These are phyloP conservation scores for Drosophila mulleri DNA, from an alignment of 2,888 invertebrate species.

Conservation along the genomic window DNA sequence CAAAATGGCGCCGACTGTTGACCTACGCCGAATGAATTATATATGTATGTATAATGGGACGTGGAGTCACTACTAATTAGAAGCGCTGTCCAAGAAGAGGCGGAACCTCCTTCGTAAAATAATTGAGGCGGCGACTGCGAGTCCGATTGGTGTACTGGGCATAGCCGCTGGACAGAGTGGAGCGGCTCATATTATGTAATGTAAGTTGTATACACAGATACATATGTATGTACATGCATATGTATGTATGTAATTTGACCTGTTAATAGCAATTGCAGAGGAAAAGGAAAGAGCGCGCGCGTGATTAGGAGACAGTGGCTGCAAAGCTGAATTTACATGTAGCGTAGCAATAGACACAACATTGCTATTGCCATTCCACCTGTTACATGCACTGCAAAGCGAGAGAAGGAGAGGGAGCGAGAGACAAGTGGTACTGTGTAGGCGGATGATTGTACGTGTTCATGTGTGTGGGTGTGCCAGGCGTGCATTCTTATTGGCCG, in stretches of 20 bases:
- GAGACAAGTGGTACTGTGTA: neutral
- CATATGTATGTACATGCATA: neutral
- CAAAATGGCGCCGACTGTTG: neutral
- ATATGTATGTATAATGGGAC: too few relatives aligned
- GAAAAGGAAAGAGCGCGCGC: too few relatives aligned
- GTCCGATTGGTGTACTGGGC: neutral
- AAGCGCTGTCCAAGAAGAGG: neutral
- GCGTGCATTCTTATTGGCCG: neutral
- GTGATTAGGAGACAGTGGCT: too few relatives aligned
- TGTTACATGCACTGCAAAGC: neutral
- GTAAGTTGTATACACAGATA: neutral
- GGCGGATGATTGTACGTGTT: neutral
- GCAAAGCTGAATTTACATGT: too few relatives aligned
- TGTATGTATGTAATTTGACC: too few relatives aligned
- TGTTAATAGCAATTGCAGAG: too few relatives aligned
- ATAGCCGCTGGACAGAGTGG: slow-evolving; percentile 8
- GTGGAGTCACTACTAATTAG: slow-evolving; percentile 38
- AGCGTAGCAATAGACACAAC: neutral
- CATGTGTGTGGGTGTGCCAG: neutral
- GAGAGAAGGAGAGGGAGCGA: neutral
- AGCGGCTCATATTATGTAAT: neutral
- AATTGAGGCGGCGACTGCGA: slow-evolving; percentile 19
- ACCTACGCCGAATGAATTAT: too few relatives aligned
- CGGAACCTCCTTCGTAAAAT: slow-evolving; percentile 23
- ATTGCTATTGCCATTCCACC: neutral